Conservation (phyloP, 2,797 vertebrate genomes). For the Hydrophis major region DNA sequence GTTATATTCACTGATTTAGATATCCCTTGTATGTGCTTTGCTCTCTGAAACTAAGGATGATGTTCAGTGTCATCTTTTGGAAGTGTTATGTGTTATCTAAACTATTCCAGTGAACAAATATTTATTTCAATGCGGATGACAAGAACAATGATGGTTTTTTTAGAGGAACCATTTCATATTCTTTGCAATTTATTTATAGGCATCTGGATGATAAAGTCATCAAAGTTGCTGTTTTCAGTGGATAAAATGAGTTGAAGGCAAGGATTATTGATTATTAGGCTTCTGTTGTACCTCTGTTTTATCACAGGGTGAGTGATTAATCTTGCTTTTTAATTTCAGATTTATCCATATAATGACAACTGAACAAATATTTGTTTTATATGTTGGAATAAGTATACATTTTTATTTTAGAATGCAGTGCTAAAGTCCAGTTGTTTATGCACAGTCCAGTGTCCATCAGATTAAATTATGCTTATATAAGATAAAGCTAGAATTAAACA, state of each 20-base stretch:
- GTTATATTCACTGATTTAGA: neutral
- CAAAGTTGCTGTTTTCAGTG: neutral
- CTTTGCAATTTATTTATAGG: slow-evolving; percentile 6
- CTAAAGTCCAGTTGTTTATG: neutral
- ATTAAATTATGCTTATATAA: neutral
- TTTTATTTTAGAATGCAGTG: neutral
- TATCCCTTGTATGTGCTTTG: neutral
- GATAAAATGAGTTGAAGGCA: slow-evolving; percentile 24
- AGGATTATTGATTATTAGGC: neutral
- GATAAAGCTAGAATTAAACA: neutral
- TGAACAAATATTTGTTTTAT: neutral
- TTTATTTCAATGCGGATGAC: neutral
- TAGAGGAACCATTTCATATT: neutral
- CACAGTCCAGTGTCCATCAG: neutral
- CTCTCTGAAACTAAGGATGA: neutral
- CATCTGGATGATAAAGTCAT: neutral
- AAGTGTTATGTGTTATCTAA: neutral
- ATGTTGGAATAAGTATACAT: neutral
- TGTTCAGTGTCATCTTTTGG: neutral
- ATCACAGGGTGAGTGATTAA: slow-evolving; percentile 12
- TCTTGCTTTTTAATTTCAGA: neutral
- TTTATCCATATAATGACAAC: neutral
- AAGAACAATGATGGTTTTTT: neutral
- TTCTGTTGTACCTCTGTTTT: neutral
- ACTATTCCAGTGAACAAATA: neutral